Evolutionary conservation across 2,797 vertebrate genomes (phyloP), one percentile per base, ranked within the genome.

Genomic region (Karalla daura): DNA sequence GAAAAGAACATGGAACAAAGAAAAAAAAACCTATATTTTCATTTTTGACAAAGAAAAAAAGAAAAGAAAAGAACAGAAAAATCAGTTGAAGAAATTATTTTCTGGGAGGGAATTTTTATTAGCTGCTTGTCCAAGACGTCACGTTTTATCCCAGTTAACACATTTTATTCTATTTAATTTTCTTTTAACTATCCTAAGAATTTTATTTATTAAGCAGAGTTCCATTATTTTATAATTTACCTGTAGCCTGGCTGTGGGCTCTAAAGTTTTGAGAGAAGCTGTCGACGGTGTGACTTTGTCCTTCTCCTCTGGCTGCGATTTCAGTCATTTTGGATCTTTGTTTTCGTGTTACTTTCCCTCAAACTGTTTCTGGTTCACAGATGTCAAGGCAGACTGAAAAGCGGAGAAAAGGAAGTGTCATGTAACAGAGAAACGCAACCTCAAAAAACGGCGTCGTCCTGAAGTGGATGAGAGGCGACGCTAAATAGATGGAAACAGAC

Each of bases 161-260:
- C 5, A 62, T 83, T 85, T 85, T 70, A 74, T 78, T 81, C 55
- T 59, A 52, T 85, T 86, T 77, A 76, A 43, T 70, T 78, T 86
- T 74, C 59, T 88, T 89, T 87, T 76, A 85, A 82, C 60, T 74
- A 82, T 80, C 51, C 50, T 68, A 70, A 81, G 73, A 79, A 63
- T 84, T 87, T 60, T 91, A 92, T 93, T 93, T 93, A 93, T 92
- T 80, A 84, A 90, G 78, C 15, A 78, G 64, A 80, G 43, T 84
- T 91, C 55, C 67, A 70, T 84, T 87, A 75, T 90, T 89, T 90
- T 87, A 63, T 86, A 85, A 60, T 45, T 77, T 72, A 61, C 71
- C 66, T 52, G 68, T 85, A 85, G 84, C 87, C 83, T 58, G 70
- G 63, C 77, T 44, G 74, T 44, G 51, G 76, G 75, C 83, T 84